Percentiles rank a stretch among this genome's conserved stretches.
These are phyloP conservation scores for Mormyrops attenuatus DNA, from an alignment of 2,797 vertebrate genomes.

Conservation along the genomic window DNA sequence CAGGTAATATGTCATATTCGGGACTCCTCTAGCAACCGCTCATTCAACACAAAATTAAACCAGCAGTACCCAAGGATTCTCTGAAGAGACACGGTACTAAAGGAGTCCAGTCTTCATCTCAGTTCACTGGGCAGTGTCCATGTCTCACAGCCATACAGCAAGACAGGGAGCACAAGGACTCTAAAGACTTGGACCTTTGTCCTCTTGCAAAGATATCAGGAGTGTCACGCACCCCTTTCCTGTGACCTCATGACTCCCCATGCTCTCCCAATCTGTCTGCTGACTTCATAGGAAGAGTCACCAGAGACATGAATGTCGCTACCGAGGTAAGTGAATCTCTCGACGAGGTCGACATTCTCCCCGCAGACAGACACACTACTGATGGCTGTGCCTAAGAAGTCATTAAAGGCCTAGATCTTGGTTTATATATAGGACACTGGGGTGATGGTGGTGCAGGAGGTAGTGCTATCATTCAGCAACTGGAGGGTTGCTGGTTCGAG, in stretches of 20 bases:
- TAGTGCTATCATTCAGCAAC: too few relatives aligned
- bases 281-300: too few relatives aligned
- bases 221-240: too few relatives aligned
- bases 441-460: too few relatives aligned
- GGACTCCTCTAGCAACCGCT: background rate
- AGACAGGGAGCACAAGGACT: background rate
- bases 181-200: background rate
- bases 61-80: background rate
- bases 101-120: background rate
- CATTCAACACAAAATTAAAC: background rate
- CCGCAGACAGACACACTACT: background rate
- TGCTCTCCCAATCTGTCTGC: too few relatives aligned
- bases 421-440: too few relatives aligned
- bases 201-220: too few relatives aligned
- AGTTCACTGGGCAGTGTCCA: background rate
- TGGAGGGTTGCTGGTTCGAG: too few relatives aligned
- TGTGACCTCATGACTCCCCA: too few relatives aligned
- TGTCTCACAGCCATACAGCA: background rate
- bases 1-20: background rate
- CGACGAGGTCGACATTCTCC: background rate
- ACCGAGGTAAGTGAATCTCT: background rate
- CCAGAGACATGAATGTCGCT: background rate
- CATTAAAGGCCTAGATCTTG: too few relatives aligned
- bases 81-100: background rate
- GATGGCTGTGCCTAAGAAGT: background rate